These are phyloP conservation scores for Erethizon dorsatum DNA, from an alignment of 2,797 vertebrate genomes.

Conservation along the genomic window DNA sequence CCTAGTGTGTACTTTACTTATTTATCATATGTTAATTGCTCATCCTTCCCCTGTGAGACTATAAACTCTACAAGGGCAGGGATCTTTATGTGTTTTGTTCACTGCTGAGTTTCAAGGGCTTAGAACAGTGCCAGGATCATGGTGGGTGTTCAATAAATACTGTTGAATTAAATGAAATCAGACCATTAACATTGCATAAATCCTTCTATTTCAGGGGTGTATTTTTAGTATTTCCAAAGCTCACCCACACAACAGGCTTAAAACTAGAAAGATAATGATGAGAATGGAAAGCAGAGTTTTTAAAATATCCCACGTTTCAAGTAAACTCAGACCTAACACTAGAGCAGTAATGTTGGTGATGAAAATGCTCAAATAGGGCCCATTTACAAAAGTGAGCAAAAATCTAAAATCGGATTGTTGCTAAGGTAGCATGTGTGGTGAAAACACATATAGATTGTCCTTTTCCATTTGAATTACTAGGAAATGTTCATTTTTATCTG, in stretches of 20 bases:
- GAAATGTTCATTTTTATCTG: constrained; percentile 37
- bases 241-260: not conserved
- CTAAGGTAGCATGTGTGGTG: not conserved
- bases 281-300: constrained; percentile 3
- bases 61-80: not conserved
- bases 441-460: not conserved
- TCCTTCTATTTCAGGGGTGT: not conserved
- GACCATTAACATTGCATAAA: not conserved
- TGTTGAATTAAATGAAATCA: not conserved
- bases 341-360: not conserved
- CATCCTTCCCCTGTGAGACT: not conserved
- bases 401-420: not conserved
- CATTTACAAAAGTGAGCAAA: not conserved
- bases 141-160: not conserved
- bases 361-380: not conserved
- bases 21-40: not conserved
- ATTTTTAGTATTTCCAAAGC: not conserved
- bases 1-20: not conserved
- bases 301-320: constrained; percentile 1
- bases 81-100: not conserved
- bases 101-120: not conserved
- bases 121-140: not conserved
- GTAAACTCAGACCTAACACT: not conserved
- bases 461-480: constrained; percentile 20
- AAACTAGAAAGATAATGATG: not conserved